Base-by-base conservation (phyloP, 2,888 invertebrate species). In the Harpagoxenus sublaevis region DNA sequence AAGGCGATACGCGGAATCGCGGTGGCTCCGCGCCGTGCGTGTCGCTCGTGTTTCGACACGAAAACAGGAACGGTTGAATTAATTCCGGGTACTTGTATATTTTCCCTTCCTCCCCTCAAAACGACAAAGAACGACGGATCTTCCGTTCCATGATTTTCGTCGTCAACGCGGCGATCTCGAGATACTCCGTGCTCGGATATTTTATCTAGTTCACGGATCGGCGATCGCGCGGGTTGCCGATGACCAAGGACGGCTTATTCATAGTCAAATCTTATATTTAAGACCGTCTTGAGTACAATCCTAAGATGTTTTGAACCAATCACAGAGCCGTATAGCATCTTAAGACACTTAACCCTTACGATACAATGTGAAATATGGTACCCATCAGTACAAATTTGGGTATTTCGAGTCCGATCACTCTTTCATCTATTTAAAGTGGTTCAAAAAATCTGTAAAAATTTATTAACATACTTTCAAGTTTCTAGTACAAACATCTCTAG, bases 31-130 rank as follows among this genome's bases (percentile, higher is more conserved):
- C 42, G 55, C 23, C 71, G 35, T 45, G 82, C 74, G 62, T 68
- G 62, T 81, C 79, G 81, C 83, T 88, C 87, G 86, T 70, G 81
- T 89, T 86, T 89, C 88, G 83, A 89, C 78, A 45, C 73, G 86
- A 89, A 89, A 89, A 88, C 86, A 85, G 79, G 68, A 84, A 83
- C 84, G 48, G 23, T 53, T 23, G 39, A 31, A 57, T 71, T 31
- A 73, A 66, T 68, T 63, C 51, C 62, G 42, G 39, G 63, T 65
- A 66, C 5, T 15, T 23, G 9, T 18, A 23, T 60, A n/a, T 3
- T 55, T 10, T 3, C 28, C 28, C 18, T 12, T 6, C 12, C 12
- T 0, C 3, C 12, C 15, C 23, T 42, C 18, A 6, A 42, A 57
- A 57, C 23, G 42, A 42, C 15, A 12, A 31, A 42, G 42, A 53